Evolutionary conservation across 1,140 invertebrate species (phyloP), one percentile per base, ranked within the genome.

Genomic region (Vanessa atalanta): DNA sequence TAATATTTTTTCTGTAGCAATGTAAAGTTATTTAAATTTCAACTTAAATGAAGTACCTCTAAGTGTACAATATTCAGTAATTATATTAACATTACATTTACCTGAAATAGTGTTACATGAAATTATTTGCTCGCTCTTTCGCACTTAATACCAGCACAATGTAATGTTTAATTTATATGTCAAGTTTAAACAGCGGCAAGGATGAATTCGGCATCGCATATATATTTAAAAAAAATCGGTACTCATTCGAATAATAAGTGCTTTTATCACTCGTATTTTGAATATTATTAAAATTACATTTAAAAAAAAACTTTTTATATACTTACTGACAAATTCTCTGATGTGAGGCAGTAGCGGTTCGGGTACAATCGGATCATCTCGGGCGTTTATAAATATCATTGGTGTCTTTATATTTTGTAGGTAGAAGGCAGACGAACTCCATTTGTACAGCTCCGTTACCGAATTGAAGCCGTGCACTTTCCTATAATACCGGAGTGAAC

Each of bases 361-460:
- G 14, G 97, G 97, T 61, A 98, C 96, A 47, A 98, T 94, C 2
- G 98, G 98, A 93, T 98, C 98, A 91, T 98, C 98, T 72, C 95
- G 93, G 43, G 97, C 95, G 89, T 98, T 98, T 26, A 98, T 95
- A 83, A 98, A 97, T 75, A 98, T 94, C 95, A 98, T 97, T 11
- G 98, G 97, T 26, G 95, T 95, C 47, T 95, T 92, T 47, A 98
- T 96, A 78, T 96, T 95, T 16, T 96, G 89, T 20, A 98, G 88
- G 86, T 97, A 97, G 85, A 96, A 95, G 12, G 95, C 91, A 51
- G 95, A 97, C 78, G 97, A 98, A 85, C 95, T 96, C 95, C 96
- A 97, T 77, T 95, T 94, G 85, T 98, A 98, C 60, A 98, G 93
- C 43, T 97, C 97, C 20, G 95, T 93, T 3, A 97, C 95, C 6